phyloP scores from a whole-genome alignment of 2,888 invertebrate genomes.

The Nephrocerus scutellatus region DNA sequence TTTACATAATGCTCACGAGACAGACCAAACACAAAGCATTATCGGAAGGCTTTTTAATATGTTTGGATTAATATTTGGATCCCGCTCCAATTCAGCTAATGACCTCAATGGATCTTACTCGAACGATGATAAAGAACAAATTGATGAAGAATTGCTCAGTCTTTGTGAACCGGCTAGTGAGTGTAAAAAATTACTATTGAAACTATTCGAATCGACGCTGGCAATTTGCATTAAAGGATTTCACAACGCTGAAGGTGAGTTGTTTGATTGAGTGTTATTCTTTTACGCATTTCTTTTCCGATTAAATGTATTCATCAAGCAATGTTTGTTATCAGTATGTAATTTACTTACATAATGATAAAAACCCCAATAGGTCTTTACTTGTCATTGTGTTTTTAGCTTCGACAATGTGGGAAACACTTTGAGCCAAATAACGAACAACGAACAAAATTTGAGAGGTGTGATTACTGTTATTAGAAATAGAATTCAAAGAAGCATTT shows the following conservation, averaged over 20 bases:
- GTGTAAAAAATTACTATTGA: constrained; percentile 40
- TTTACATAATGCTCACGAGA: constrained; percentile 9
- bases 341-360: too few species aligned
- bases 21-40: constrained; percentile 16
- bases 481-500: too few species aligned
- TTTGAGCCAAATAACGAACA: too few species aligned
- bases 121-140: constrained; percentile 9
- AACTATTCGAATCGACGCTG: constrained; percentile 44
- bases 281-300: too few species aligned
- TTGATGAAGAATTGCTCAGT: constrained; percentile 30
- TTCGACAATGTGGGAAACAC: too few species aligned
- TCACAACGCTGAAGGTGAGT: constrained; percentile 41
- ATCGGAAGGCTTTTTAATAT: constrained; percentile 35
- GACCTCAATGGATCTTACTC: constrained; percentile 19
- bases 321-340: too few species aligned
- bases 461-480: too few species aligned
- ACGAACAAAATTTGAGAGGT: too few species aligned
- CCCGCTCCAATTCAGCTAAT: constrained; percentile 21
- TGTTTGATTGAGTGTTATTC: neutral
- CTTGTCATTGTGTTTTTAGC: too few species aligned
- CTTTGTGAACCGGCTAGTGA: constrained; percentile 35
- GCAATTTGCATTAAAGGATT: constrained; percentile 42
- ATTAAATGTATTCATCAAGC: too few species aligned
- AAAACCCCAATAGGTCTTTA: too few species aligned
- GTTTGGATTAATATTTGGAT: constrained; percentile 37